A percentile compares a stretch with the other conserved stretches of the same genome.
Evolutionary conservation across 2,888 invertebrate genomes (phyloP).

Genomic region (Acanthosoma haemorrhoidale): DNA sequence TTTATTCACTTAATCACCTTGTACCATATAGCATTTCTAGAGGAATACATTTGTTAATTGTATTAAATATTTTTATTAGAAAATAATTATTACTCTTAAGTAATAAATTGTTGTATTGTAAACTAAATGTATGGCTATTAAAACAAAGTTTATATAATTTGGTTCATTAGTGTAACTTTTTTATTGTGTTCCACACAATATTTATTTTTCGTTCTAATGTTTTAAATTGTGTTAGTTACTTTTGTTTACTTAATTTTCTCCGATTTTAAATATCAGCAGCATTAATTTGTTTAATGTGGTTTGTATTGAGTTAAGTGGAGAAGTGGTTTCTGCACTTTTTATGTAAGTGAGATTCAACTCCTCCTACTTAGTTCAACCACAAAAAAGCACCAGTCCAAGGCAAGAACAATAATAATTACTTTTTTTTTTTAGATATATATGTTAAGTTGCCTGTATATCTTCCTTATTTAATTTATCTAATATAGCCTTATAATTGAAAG

Average conservation of each 20-base stretch:
- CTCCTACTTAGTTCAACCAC: slow-evolving; percentile 62
- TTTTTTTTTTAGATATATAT: neutral
- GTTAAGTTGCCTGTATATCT: neutral
- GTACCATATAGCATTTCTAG: neutral
- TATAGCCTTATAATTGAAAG: slow-evolving; percentile 2
- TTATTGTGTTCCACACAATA: neutral
- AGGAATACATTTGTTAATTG: neutral
- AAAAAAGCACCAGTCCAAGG: slow-evolving; percentile 15
- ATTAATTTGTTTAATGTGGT: slow-evolving; percentile 11
- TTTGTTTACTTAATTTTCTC: neutral
- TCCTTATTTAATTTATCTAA: neutral
- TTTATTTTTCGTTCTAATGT: neutral
- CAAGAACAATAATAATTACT: neutral
- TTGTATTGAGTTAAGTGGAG: slow-evolving; percentile 54
- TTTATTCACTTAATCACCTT: neutral
- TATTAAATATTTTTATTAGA: neutral
- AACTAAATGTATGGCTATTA: neutral
- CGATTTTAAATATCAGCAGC: neutral
- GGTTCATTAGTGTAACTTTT: neutral
- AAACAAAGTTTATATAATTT: neutral
- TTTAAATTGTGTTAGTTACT: neutral
- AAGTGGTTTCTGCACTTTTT: slow-evolving; percentile 60
- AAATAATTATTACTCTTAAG: neutral
- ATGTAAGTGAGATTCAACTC: slow-evolving; percentile 68
- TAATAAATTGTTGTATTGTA: neutral